Percentiles rank a stretch among this genome's conserved stretches.
phyloP scores from a whole-genome alignment of 30 jellyfish, hydroid and myxozoan genomes.

The Hydractinia symbiolongicarpus region DNA sequence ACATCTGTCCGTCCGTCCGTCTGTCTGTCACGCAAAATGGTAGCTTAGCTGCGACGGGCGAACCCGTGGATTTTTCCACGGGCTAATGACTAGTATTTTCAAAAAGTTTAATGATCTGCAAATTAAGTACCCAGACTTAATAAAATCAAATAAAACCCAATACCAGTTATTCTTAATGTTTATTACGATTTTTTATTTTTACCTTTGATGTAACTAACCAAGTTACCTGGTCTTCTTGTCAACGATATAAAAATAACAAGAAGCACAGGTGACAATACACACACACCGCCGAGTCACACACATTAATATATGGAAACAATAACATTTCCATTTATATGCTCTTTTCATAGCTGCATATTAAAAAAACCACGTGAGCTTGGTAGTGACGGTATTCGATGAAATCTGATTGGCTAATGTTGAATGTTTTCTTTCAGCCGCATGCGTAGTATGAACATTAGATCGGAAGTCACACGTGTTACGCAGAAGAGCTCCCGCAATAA shows the following conservation, averaged over 20 bases:
- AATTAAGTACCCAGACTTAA: no score
- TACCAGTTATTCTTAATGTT: no score
- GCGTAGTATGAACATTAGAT: constrained; percentile 32
- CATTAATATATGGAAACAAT: neutral
- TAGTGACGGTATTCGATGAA: constrained; percentile 20
- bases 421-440: constrained; percentile 24
- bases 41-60: no score
- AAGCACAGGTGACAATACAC: neutral
- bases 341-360: constrained; percentile 9
- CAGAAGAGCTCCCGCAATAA: neutral
- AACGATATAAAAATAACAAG: neutral
- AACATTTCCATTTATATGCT: neutral
- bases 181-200: no score
- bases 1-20: no score
- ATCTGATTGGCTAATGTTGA: constrained; percentile 1
- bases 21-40: no score
- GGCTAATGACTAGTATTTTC: no score
- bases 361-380: constrained; percentile 8
- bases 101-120: no score
- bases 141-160: no score
- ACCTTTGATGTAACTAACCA: neutral
- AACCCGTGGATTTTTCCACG: no score
- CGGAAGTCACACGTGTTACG: neutral
- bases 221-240: neutral
- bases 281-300: neutral